Base-by-base conservation (phyloP, 2,797 vertebrate species). In the Galago senegalensis region DNA sequence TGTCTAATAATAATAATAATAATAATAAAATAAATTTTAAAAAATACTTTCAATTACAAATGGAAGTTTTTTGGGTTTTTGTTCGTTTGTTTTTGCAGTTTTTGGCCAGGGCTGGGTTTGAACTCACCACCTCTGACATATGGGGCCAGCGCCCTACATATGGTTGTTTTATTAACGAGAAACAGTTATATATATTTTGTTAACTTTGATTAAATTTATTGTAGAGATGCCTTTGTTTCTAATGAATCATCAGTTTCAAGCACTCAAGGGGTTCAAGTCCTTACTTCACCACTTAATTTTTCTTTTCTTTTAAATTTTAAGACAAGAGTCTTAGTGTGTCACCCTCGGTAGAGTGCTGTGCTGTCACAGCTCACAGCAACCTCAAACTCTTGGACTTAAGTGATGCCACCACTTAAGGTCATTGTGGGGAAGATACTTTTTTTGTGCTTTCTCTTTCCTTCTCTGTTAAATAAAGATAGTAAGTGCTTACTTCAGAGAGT, bases 201-300 rank as follows among this genome's bases (percentile, higher is more conserved):
- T 83, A 85, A 18, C 46, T 65, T 81, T 61, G 40, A 85, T 73
- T 94, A 88, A 70, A 91, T 69, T 87, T 96, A 77, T 72, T 93
- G 82, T 96, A 79, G 34, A 83, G 83, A 79, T 75, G 37, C 29
- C 18, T 67, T 87, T 92, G 46, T 92, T 96, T 94, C 56, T 92
- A 40, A 56, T 60, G 31, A 88, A 67, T 61, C 49, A 61, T 58
- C 46, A 21, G 37, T 82, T 91, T 95, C n/a, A 83, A 29, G 77
- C 11, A 88, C 49, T 76, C 27, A 60, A n/a, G 73, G 46, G 76
- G 75, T 43, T 43, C 37, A 73, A 21, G 46, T 77, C 46, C 43
- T 53, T 43, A 31, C 75, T 53, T 31, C 7, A 53, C 29, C 75
- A 77, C 75, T 77, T 29, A 49, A 31, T 76, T 49, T 49, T 49